A percentile compares a stretch with the other conserved stretches of the same genome.
These are phyloP conservation scores for Chaetoderma sp. DNA, from an alignment of 2,888 invertebrate genomes.

Conservation along the genomic window DNA sequence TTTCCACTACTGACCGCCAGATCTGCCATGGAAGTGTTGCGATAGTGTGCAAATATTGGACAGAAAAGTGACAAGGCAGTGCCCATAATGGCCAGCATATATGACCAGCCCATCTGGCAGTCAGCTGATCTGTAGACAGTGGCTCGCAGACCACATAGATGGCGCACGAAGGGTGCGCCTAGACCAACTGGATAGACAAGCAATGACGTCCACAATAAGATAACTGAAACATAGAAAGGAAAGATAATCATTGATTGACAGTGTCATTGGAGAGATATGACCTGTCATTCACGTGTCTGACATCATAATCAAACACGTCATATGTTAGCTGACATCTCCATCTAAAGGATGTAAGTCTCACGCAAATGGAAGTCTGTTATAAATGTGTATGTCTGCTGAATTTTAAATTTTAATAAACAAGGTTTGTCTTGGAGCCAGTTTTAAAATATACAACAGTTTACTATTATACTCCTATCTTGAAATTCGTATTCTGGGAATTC, in stretches of 20 bases:
- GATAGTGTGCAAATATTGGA: conserved; percentile 66
- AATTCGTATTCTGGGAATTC: too few species aligned
- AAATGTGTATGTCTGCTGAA: too few species aligned
- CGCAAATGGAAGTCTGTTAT: too few species aligned
- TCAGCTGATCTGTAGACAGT: conserved; percentile 60
- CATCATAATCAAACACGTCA: too few species aligned
- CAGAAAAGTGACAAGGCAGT: conserved; percentile 69
- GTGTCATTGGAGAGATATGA: too few species aligned
- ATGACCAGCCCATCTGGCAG: conserved; percentile 70
- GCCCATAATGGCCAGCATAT: conserved; percentile 69
- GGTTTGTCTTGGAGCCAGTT: too few species aligned
- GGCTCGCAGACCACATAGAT: conserved; percentile 63
- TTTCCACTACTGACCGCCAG: background rate
- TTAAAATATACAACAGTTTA: too few species aligned
- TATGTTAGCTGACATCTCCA: too few species aligned
- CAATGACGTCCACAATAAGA: conserved; percentile 68
- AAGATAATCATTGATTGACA: background rate
- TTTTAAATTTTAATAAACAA: too few species aligned
- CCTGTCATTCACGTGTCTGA: too few species aligned
- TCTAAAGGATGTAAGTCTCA: too few species aligned
- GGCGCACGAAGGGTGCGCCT: conserved; percentile 66
- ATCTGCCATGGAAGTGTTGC: background rate
- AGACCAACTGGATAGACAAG: conserved; percentile 69
- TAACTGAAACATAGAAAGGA: conserved; percentile 62
- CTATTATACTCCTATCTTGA: too few species aligned